Conservation (phyloP, 2,113 vertebrate species). For the Physeter macrocephalus region DNA sequence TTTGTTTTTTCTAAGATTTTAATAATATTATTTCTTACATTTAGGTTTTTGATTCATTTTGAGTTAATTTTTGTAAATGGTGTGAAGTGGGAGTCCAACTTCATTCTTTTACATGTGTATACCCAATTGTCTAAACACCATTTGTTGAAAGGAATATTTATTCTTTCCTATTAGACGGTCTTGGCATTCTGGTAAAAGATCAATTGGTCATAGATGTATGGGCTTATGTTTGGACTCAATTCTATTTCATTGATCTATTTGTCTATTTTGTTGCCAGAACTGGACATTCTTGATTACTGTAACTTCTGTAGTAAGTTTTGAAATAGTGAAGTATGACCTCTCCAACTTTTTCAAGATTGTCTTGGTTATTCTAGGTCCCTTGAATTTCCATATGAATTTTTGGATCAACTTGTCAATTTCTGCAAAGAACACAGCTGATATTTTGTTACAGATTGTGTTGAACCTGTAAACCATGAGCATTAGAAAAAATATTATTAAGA, state of each 20-base stretch:
- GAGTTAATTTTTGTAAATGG: neutral
- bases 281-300: neutral
- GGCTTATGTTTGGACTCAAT: neutral
- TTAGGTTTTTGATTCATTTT: neutral
- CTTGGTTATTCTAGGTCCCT: neutral
- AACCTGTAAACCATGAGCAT: neutral
- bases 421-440: neutral
- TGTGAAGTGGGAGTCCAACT: neutral
- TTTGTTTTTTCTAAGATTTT: neutral
- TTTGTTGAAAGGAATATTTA: neutral
- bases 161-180: neutral
- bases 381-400: neutral
- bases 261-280: neutral
- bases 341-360: neutral
- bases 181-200: neutral
- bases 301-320: neutral
- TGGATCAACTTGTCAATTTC: neutral
- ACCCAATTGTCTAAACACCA: neutral
- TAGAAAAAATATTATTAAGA: neutral
- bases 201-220: neutral
- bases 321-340: neutral
- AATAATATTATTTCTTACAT: neutral
- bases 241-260: neutral
- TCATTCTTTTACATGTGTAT: neutral
- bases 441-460: neutral